Percentiles rank a stretch among this genome's conserved stretches.
phyloP scores from a whole-genome alignment of 2,888 invertebrate species.

The Ganaspis brasiliensis region DNA sequence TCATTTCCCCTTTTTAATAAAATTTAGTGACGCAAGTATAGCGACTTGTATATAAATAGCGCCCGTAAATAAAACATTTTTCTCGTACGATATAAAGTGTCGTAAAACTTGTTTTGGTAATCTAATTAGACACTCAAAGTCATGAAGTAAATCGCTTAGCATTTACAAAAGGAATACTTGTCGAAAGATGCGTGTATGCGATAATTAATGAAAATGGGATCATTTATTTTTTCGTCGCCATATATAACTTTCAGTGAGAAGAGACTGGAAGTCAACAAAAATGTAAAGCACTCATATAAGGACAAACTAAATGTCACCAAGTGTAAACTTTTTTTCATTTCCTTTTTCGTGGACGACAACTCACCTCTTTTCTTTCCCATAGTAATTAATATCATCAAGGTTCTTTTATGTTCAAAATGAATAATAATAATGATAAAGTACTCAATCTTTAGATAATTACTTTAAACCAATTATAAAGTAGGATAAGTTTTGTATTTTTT shows the following conservation, averaged over 20 bases:
- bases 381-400: too few species aligned
- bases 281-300: background rate
- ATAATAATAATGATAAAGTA: too few species aligned
- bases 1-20: constrained; percentile 65
- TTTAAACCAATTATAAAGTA: too few species aligned
- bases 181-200: constrained; percentile 16
- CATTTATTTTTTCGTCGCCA: background rate
- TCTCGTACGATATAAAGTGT: constrained; percentile 17
- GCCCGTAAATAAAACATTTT: constrained; percentile 27
- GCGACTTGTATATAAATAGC: constrained; percentile 24
- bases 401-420: too few species aligned
- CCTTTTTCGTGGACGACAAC: too few species aligned
- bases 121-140: constrained; percentile 30
- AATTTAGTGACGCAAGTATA: constrained; percentile 20
- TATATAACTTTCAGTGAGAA: background rate
- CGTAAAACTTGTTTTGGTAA: constrained; percentile 37
- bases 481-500: too few species aligned
- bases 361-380: too few species aligned
- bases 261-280: background rate
- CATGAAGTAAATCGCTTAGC: constrained; percentile 18
- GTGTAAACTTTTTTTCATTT: too few species aligned
- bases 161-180: constrained; percentile 5
- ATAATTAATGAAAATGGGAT: constrained; percentile 31
- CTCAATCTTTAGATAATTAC: too few species aligned
- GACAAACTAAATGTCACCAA: background rate